These are phyloP conservation scores for Tuberolachnus salignus DNA, from an alignment of 2,888 invertebrate genomes.

Conservation along the genomic window DNA sequence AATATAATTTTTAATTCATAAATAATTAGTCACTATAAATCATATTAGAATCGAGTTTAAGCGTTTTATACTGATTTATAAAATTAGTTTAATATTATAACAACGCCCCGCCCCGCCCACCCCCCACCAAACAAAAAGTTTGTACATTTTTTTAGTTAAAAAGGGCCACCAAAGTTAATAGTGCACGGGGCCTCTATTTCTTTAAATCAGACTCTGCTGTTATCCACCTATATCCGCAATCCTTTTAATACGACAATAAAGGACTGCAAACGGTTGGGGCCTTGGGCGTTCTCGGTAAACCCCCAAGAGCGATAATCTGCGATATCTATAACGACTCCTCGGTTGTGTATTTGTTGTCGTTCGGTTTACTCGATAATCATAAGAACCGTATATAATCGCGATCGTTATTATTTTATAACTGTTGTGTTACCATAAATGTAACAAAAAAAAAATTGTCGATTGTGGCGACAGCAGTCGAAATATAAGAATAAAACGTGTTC, in stretches of 20 bases:
- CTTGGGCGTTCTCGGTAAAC: conserved; percentile 7
- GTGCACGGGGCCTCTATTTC: too few relatives aligned
- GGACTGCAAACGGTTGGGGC: background rate
- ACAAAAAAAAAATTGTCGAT: background rate
- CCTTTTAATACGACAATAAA: background rate
- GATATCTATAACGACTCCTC: conserved; percentile 13
- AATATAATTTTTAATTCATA: too few relatives aligned
- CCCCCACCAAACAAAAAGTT: too few relatives aligned
- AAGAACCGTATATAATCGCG: background rate
- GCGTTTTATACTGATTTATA: too few relatives aligned
- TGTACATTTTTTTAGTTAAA: too few relatives aligned
- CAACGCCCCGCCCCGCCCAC: too few relatives aligned
- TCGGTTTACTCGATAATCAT: background rate
- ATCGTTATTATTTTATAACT: background rate
- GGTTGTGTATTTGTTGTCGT: conserved; percentile 1
- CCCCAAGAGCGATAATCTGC: conserved; percentile 20
- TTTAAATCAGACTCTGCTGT: too few relatives aligned
- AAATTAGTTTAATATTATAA: too few relatives aligned
- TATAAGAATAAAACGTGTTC: background rate
- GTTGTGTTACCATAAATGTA: background rate
- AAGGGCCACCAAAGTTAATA: too few relatives aligned
- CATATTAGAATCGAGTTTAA: too few relatives aligned
- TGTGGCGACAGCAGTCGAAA: background rate
- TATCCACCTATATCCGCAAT: too few relatives aligned
- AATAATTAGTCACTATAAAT: too few relatives aligned